Conservation (phyloP, 2,113 vertebrate genomes). For the Pachycephala philippinensis region DNA sequence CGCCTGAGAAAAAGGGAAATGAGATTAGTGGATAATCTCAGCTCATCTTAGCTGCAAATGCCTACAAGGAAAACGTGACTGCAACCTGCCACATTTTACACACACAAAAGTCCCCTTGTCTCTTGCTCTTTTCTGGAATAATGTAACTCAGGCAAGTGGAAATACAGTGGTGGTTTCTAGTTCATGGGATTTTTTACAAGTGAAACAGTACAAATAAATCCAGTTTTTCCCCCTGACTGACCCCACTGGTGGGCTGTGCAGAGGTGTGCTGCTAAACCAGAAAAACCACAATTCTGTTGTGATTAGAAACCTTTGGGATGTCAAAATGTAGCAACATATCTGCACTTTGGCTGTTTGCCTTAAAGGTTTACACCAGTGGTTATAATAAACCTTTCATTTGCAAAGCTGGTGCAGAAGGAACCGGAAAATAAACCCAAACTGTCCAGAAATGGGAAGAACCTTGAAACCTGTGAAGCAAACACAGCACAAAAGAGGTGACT, state of each 20-base stretch:
- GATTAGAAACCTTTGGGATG: not conserved
- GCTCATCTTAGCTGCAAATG: not conserved
- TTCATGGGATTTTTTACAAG: not conserved
- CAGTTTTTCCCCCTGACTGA: not conserved
- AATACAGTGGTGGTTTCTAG: not conserved
- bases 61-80: not conserved
- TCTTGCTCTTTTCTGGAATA: not conserved
- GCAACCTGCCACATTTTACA: not conserved
- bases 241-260: not conserved
- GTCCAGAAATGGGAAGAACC: not conserved
- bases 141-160: not conserved
- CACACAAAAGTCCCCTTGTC: not conserved
- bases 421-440: not conserved
- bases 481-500: not conserved
- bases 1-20: not conserved
- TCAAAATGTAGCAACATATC: not conserved
- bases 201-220: not conserved
- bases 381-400: not conserved
- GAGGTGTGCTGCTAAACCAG: not conserved
- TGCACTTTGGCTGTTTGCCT: not conserved
- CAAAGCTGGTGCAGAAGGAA: not conserved
- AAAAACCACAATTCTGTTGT: not conserved
- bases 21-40: conserved; percentile 25
- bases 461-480: not conserved
- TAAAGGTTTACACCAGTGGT: not conserved